These are phyloP conservation scores for Tryphoninae sp. DNA, from an alignment of 2,888 invertebrate species.

Conservation along the genomic window DNA sequence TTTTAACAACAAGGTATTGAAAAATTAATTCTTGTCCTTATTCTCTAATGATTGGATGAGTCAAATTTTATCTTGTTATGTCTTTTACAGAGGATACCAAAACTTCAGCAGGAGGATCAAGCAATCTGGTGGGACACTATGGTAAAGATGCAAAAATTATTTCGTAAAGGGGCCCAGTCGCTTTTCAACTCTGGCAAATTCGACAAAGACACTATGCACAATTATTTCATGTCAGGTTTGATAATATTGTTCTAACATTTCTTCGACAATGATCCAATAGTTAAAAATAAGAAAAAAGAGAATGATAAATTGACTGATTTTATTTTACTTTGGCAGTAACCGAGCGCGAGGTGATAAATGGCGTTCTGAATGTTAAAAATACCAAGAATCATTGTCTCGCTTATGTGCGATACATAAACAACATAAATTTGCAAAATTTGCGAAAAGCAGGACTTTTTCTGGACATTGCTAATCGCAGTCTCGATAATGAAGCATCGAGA, in stretches of 20 bases:
- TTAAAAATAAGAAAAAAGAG: slow-evolving; percentile 8
- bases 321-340: slow-evolving; percentile 87
- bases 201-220: slow-evolving; percentile 96
- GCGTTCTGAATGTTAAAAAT: slow-evolving; percentile 95
- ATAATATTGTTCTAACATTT: slow-evolving; percentile 8
- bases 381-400: slow-evolving; percentile 97
- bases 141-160: slow-evolving; percentile 96
- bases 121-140: slow-evolving; percentile 99
- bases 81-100: slow-evolving; percentile 90
- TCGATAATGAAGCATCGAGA: slow-evolving; percentile 96
- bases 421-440: slow-evolving; percentile 97
- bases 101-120: slow-evolving; percentile 97
- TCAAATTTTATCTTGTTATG: slow-evolving; percentile 8
- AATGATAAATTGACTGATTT: slow-evolving; percentile 24
- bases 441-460: slow-evolving; percentile 97
- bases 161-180: slow-evolving; percentile 95
- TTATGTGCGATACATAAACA: slow-evolving; percentile 97
- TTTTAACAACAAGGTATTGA: slow-evolving; percentile 96
- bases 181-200: slow-evolving; percentile 92
- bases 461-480: slow-evolving; percentile 94
- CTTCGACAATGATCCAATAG: background rate
- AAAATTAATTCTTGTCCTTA: background rate
- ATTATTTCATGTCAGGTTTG: slow-evolving; percentile 98
- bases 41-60: background rate
- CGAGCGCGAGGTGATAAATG: slow-evolving; percentile 98